phyloP scores from a whole-genome alignment of 1,140 invertebrate genomes.

The Sycophaga agraensis region DNA sequence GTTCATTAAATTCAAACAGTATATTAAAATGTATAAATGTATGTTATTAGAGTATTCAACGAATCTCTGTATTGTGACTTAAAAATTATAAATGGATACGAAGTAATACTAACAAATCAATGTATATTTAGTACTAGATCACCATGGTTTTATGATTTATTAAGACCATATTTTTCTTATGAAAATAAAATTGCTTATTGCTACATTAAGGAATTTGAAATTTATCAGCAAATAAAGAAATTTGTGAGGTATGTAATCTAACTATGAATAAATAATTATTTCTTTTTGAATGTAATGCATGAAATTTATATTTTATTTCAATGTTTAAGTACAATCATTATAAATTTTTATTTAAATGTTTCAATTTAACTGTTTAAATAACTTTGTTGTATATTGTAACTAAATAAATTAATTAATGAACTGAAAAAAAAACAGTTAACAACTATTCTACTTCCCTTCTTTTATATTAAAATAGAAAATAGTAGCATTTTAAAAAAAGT shows the following conservation, averaged over 20 bases:
- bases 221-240: constrained; percentile 50
- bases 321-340: too few species aligned
- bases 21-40: neutral
- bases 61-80: constrained; percentile 55
- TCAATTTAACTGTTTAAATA: too few species aligned
- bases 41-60: constrained; percentile 54
- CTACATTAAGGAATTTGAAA: constrained; percentile 43
- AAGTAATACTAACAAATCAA: constrained; percentile 50
- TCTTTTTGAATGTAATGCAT: neutral
- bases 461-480: too few species aligned
- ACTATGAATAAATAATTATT: constrained; percentile 2
- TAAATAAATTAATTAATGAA: too few species aligned
- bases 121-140: constrained; percentile 54
- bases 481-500: too few species aligned
- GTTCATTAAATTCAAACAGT: neutral
- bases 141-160: constrained; percentile 49
- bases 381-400: too few species aligned
- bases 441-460: too few species aligned
- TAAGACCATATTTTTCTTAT: constrained; percentile 46
- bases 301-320: neutral
- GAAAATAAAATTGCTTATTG: constrained; percentile 46
- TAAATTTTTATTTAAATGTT: too few species aligned
- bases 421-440: too few species aligned
- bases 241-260: constrained; percentile 57
- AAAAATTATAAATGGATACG: constrained; percentile 52